Conservation (phyloP, 2,888 invertebrate genomes). For the Heliconius erato region DNA sequence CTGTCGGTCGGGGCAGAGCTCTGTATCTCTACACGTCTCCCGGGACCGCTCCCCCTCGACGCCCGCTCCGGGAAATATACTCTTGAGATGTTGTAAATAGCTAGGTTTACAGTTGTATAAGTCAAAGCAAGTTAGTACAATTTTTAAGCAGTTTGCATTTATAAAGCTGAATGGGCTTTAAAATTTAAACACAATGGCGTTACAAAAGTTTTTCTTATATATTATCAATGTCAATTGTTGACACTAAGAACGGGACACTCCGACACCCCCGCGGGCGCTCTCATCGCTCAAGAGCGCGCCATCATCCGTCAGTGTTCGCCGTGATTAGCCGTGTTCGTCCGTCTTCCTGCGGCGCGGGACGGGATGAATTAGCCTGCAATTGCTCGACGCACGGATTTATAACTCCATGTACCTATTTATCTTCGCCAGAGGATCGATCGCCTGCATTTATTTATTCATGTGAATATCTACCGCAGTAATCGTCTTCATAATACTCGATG, state of each 20-base stretch:
- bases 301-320: slow-evolving; percentile 36
- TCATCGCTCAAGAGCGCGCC: slow-evolving; percentile 27
- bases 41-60: slow-evolving; percentile 5
- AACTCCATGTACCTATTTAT: slow-evolving; percentile 43
- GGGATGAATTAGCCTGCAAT: slow-evolving; percentile 42
- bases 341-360: slow-evolving; percentile 32
- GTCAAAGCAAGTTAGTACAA: background rate
- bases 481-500: slow-evolving; percentile 36
- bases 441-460: slow-evolving; percentile 41
- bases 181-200: background rate
- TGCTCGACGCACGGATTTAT: slow-evolving; percentile 46
- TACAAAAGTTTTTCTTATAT: background rate
- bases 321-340: slow-evolving; percentile 37
- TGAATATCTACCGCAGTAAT: slow-evolving; percentile 42
- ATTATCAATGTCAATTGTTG: background rate
- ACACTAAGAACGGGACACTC: background rate
- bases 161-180: background rate
- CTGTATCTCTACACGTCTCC: slow-evolving; percentile 33
- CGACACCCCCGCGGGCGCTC: slow-evolving; percentile 6
- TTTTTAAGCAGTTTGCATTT: background rate
- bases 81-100: slow-evolving; percentile 28
- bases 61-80: slow-evolving; percentile 30
- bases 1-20: slow-evolving; percentile 26
- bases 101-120: background rate
- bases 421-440: slow-evolving; percentile 41